Percentiles rank a stretch among this genome's conserved stretches.
Evolutionary conservation across 1,140 invertebrate species (phyloP).

Genomic region (Hyles euphorbiae): DNA sequence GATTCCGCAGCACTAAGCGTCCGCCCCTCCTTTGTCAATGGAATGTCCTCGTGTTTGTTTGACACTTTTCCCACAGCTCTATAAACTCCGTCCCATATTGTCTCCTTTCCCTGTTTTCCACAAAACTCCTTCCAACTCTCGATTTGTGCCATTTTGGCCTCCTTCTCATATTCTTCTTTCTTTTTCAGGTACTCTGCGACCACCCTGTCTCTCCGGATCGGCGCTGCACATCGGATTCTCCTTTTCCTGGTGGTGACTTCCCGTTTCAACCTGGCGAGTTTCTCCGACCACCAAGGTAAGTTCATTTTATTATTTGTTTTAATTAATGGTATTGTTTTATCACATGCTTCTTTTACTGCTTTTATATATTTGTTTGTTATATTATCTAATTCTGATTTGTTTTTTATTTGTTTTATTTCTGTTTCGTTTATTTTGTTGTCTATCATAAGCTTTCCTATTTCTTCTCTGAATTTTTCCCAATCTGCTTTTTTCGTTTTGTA

Average conservation of each 20-base stretch:
- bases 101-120: slow-evolving; percentile 21
- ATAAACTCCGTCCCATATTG: slow-evolving; percentile 17
- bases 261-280: background rate
- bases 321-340: slow-evolving; percentile 17
- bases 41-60: slow-evolving; percentile 15
- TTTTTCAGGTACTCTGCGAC: slow-evolving; percentile 1
- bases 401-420: slow-evolving; percentile 8
- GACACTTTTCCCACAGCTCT: slow-evolving; percentile 7
- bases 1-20: background rate
- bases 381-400: background rate
- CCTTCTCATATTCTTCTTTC: slow-evolving; percentile 7
- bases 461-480: slow-evolving; percentile 11
- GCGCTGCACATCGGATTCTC: slow-evolving; percentile 1
- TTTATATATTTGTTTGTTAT: slow-evolving; percentile 6
- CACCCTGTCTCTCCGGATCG: background rate
- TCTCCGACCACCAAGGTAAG: slow-evolving; percentile 10
- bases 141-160: slow-evolving; percentile 7
- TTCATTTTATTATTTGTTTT: slow-evolving; percentile 3
- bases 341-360: slow-evolving; percentile 8
- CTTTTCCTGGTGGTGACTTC: slow-evolving; percentile 1
- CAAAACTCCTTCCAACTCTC: slow-evolving; percentile 17
- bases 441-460: slow-evolving; percentile 7
- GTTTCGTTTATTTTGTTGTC: slow-evolving; percentile 8
- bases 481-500: background rate
- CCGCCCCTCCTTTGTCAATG: slow-evolving; percentile 4